phyloP scores from a whole-genome alignment of 1,140 invertebrate genomes.

The Micrasema longulum region DNA sequence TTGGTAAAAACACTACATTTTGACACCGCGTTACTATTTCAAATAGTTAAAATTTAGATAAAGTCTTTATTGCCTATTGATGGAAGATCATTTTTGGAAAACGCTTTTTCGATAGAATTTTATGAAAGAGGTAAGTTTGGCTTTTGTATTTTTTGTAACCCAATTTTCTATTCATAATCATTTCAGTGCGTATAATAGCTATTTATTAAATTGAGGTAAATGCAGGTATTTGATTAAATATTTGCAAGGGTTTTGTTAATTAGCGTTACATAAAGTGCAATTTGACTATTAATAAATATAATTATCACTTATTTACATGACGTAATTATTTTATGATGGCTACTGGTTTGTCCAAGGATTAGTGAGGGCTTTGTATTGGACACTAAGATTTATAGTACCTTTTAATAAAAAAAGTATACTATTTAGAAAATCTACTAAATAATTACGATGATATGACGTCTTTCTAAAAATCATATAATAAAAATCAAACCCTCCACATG shows the following conservation, averaged over 20 bases:
- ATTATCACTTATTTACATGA: constrained; percentile 38
- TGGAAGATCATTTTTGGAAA: constrained; percentile 27
- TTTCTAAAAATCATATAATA: constrained; percentile 5
- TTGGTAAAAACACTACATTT: too few relatives aligned
- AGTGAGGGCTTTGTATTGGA: constrained; percentile 8
- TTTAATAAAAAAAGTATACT: too few relatives aligned
- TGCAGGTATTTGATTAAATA: constrained; percentile 54
- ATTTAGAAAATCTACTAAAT: too few relatives aligned
- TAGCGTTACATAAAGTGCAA: constrained; percentile 47
- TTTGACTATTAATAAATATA: constrained; percentile 49
- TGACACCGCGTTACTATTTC: not conserved
- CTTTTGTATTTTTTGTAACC: too few relatives aligned
- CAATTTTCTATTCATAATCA: too few relatives aligned
- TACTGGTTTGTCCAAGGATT: constrained; percentile 4
- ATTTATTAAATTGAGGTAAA: constrained; percentile 51
- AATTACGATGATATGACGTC: not conserved
- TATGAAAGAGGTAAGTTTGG: too few relatives aligned
- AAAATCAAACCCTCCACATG: constrained; percentile 31
- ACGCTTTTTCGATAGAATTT: constrained; percentile 13
- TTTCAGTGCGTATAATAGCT: constrained; percentile 35
- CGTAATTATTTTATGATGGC: constrained; percentile 36
- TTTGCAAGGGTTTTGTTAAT: constrained; percentile 41
- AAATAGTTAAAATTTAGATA: constrained; percentile 21
- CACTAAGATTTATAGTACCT: too few relatives aligned
- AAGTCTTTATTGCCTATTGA: constrained; percentile 11